These are phyloP conservation scores for Disparrhopalites patrizii DNA, from an alignment of 2,888 invertebrate genomes.

Conservation along the genomic window DNA sequence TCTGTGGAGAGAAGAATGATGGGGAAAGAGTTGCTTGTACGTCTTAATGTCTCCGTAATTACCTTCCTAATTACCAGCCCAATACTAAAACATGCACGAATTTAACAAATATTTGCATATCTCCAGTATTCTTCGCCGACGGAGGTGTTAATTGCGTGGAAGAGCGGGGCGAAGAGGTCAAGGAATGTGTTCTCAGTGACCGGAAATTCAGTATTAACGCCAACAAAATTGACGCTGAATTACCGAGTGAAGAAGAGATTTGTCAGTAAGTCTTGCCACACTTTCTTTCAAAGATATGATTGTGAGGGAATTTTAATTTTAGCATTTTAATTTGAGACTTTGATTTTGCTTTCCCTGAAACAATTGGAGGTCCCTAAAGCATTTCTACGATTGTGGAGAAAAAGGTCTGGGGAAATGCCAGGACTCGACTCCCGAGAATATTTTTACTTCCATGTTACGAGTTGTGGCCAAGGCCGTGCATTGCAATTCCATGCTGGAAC, in stretches of 20 bases:
- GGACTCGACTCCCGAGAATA: constrained; percentile 46
- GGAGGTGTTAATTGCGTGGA: constrained; percentile 46
- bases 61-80: not conserved
- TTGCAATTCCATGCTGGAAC: constrained; percentile 27
- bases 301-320: not conserved
- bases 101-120: constrained; percentile 31
- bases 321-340: not conserved
- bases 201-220: constrained; percentile 17
- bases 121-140: constrained; percentile 34
- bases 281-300: not conserved
- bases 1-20: constrained; percentile 45
- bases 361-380: constrained; percentile 28
- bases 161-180: constrained; percentile 39
- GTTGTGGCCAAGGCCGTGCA: constrained; percentile 40
- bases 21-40: constrained; percentile 43
- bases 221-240: not conserved
- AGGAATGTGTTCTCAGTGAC: constrained; percentile 39
- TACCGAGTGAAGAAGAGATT: constrained; percentile 30
- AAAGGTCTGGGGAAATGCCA: constrained; percentile 36
- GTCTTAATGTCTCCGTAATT: not conserved
- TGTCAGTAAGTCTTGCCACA: constrained; percentile 28
- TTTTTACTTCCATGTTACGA: constrained; percentile 44
- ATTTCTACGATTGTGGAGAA: constrained; percentile 37
- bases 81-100: not conserved
- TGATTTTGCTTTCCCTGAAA: not conserved